Percentiles rank a stretch among this genome's conserved stretches.
phyloP scores from a whole-genome alignment of 2,888 invertebrate species.

The Aelia acuminata region DNA sequence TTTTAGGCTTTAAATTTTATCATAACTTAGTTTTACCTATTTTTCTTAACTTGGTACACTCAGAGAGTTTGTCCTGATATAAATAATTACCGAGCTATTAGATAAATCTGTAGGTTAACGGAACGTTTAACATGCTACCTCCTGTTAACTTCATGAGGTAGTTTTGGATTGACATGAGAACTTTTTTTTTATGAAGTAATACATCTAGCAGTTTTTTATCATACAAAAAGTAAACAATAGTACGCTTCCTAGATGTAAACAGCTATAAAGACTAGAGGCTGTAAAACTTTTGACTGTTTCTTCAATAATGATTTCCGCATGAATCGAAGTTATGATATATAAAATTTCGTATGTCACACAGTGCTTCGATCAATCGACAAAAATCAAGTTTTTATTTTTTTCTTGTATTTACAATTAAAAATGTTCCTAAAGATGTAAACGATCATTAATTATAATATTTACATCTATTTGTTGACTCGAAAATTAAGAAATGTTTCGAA shows the following conservation, averaged over 20 bases:
- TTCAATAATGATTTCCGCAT: not conserved
- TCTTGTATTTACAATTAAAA: too few relatives aligned
- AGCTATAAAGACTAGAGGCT: not conserved
- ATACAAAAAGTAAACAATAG: not conserved
- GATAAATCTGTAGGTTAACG: not conserved
- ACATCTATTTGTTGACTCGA: too few relatives aligned
- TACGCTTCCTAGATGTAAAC: not conserved
- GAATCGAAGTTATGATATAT: not conserved
- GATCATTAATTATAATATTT: too few relatives aligned
- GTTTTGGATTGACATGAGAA: too few relatives aligned
- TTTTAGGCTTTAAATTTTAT: too few relatives aligned
- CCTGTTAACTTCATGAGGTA: too few relatives aligned
- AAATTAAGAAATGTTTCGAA: too few relatives aligned
- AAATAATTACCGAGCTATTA: not conserved
- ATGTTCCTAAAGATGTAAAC: too few relatives aligned
- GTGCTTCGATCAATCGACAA: too few relatives aligned
- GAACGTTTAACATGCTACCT: not conserved
- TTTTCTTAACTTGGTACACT: not conserved
- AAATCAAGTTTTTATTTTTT: too few relatives aligned
- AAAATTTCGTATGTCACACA: not conserved
- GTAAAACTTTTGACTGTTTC: not conserved
- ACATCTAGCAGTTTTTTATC: not conserved
- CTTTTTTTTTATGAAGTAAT: not conserved
- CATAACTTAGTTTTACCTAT: too few relatives aligned
- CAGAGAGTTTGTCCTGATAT: not conserved